phyloP scores from a whole-genome alignment of 2,888 invertebrate genomes.

The Neocrepidodera transversa region DNA sequence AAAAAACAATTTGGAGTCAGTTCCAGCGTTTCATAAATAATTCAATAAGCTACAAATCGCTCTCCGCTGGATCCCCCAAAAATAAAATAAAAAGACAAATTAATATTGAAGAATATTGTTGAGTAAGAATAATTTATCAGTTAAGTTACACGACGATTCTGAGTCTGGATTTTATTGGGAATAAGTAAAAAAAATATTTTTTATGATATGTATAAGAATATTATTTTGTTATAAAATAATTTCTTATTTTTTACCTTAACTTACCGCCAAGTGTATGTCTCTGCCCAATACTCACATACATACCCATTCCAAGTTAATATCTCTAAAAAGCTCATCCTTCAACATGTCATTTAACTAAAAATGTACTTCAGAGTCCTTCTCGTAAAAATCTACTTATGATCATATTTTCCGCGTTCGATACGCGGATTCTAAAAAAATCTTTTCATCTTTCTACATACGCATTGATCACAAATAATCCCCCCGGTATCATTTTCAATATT shows the following conservation, averaged over 20 bases:
- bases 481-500: neutral
- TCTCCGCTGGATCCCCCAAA: constrained; percentile 35
- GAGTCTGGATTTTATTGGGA: no score
- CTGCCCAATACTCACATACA: no score
- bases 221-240: no score
- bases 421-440: neutral
- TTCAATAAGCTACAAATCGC: constrained; percentile 42
- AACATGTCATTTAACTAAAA: no score
- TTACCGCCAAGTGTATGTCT: no score
- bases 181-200: no score
- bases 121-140: constrained; percentile 36
- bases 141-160: constrained; percentile 2
- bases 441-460: neutral
- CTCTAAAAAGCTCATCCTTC: no score
- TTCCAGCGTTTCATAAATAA: constrained; percentile 42
- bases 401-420: neutral
- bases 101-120: constrained; percentile 38
- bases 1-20: constrained; percentile 45
- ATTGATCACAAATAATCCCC: neutral
- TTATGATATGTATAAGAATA: no score
- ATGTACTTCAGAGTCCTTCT: neutral
- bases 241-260: no score
- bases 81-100: constrained; percentile 42
- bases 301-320: no score
- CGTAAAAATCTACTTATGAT: neutral